Conservation (phyloP, 64 coral and sea anemone genomes). For the Exaiptasia diaphana region DNA sequence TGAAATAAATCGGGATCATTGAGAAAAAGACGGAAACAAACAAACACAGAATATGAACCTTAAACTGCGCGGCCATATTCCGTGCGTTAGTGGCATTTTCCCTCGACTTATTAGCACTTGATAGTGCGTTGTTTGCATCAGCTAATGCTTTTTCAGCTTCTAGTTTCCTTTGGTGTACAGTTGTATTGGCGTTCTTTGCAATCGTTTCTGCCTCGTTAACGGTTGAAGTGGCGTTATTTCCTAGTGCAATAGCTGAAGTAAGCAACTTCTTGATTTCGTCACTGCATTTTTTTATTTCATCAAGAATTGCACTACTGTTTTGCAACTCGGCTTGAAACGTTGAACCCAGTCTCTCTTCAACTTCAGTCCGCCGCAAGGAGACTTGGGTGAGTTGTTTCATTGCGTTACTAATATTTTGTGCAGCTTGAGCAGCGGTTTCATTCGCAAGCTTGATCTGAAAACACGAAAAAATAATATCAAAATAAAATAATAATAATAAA, state of each 20-base stretch:
- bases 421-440: conserved; percentile 65
- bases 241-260: background rate
- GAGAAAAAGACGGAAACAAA: background rate
- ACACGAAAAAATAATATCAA: background rate
- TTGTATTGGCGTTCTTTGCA: conserved; percentile 13
- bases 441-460: conserved; percentile 82
- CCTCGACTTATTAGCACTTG: conserved; percentile 4
- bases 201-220: conserved; percentile 30
- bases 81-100: conserved; percentile 9
- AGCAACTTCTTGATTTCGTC: conserved; percentile 16
- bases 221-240: conserved; percentile 19
- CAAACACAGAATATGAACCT: too few relatives aligned
- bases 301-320: conserved; percentile 37
- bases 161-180: conserved; percentile 15
- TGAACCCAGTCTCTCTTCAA: conserved; percentile 45
- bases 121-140: conserved; percentile 25
- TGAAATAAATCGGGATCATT: background rate
- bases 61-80: conserved; percentile 42
- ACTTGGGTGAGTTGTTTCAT: conserved; percentile 40
- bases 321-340: conserved; percentile 53
- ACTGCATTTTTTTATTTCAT: conserved; percentile 45
- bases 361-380: background rate
- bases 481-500: background rate
- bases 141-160: conserved; percentile 45
- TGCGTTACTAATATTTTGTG: conserved; percentile 36